A percentile compares a stretch with the other conserved stretches of the same genome.
These are phyloP conservation scores for Eilema caniola DNA, from an alignment of 2,888 invertebrate genomes.

Conservation along the genomic window DNA sequence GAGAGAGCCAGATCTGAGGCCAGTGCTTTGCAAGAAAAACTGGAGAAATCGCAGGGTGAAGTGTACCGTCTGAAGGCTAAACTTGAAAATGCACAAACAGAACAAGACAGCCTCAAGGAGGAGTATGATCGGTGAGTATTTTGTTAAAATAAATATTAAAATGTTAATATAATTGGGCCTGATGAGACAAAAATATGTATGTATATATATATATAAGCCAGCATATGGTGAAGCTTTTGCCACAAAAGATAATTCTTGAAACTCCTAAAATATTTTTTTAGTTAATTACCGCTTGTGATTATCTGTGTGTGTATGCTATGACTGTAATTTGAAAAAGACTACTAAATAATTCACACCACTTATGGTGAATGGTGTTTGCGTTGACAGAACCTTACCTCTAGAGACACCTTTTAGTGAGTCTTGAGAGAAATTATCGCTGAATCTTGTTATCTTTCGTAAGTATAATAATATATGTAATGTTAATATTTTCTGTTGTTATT, in stretches of 20 bases:
- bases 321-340: not conserved
- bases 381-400: not conserved
- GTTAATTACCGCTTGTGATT: too few species aligned
- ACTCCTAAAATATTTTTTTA: too few species aligned
- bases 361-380: not conserved
- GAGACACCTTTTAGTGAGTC: not conserved
- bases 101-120: slow-evolving; percentile 96
- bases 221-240: not conserved
- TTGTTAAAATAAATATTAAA: not conserved
- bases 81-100: slow-evolving; percentile 97
- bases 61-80: slow-evolving; percentile 97
- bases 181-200: too few species aligned
- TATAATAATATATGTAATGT: not conserved
- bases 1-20: slow-evolving; percentile 95
- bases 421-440: not conserved
- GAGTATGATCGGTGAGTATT: slow-evolving; percentile 91
- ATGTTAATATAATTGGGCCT: not conserved
- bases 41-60: slow-evolving; percentile 98
- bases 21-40: slow-evolving; percentile 94
- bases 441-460: not conserved
- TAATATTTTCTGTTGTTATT: not conserved
- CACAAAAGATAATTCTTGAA: not conserved
- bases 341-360: not conserved
- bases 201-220: too few species aligned
- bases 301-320: not conserved